Conservation (phyloP, 2,113 vertebrate genomes). For the Ctenodactylus gundi region DNA sequence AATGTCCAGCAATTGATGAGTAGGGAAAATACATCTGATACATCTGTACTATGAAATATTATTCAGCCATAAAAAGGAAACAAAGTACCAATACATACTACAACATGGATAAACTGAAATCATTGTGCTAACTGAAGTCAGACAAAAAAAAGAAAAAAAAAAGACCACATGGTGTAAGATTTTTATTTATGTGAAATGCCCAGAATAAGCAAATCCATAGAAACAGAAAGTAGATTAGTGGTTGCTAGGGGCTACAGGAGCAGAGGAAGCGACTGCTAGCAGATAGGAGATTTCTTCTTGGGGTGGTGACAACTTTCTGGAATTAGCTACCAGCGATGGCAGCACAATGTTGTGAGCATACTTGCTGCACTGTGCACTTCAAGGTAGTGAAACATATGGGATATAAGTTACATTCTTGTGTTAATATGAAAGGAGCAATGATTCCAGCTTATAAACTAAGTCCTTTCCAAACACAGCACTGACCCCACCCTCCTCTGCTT, state of each 20-base stretch:
- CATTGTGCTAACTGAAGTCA: background rate
- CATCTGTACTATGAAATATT: background rate
- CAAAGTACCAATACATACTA: background rate
- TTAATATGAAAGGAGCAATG: background rate
- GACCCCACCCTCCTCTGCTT: background rate
- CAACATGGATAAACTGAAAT: background rate
- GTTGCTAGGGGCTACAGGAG: background rate
- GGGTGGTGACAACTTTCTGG: background rate
- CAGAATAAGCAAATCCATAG: background rate
- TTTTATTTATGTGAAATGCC: background rate
- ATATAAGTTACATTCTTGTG: background rate
- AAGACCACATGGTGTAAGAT: background rate
- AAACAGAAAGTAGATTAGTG: background rate
- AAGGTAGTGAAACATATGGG: background rate
- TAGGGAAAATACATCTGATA: background rate
- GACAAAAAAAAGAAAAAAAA: background rate
- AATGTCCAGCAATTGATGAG: constrained; percentile 2
- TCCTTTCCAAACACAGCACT: background rate
- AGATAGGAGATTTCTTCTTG: background rate
- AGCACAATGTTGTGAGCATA: background rate
- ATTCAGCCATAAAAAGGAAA: constrained; percentile 14
- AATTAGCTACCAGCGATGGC: background rate
- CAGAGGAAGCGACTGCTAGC: background rate
- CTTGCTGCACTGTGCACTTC: background rate
- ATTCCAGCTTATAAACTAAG: background rate